A percentile compares a stretch with the other conserved stretches of the same genome.
Evolutionary conservation across 1,140 invertebrate genomes (phyloP).

Genomic region (Drosophila nigrodunni): DNA sequence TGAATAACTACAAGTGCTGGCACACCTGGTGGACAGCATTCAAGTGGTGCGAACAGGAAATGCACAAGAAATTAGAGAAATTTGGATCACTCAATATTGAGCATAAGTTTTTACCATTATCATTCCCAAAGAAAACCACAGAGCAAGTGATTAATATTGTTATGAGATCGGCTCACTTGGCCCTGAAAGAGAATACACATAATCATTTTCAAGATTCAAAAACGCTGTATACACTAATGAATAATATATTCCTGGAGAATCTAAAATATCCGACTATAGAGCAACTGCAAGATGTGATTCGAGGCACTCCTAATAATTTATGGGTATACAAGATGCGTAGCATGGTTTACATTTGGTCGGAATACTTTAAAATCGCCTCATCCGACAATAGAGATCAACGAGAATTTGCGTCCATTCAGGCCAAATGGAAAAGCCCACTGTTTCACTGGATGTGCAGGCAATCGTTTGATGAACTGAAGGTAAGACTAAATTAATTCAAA

Average conservation of each 20-base stretch:
- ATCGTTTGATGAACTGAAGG: conserved; percentile 63
- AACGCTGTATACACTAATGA: conserved; percentile 51
- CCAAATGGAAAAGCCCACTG: conserved; percentile 44
- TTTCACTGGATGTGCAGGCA: conserved; percentile 73
- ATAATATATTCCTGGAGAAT: conserved; percentile 44
- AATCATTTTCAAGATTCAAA: conserved; percentile 18
- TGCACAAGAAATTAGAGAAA: conserved; percentile 44
- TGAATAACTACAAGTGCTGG: conserved; percentile 56
- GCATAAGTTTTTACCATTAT: conserved; percentile 21
- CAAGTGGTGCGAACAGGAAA: conserved; percentile 61
- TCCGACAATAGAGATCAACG: background rate
- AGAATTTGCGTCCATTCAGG: background rate
- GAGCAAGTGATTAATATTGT: conserved; percentile 4
- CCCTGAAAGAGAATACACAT: conserved; percentile 24
- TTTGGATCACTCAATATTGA: conserved; percentile 27
- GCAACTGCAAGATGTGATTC: conserved; percentile 56
- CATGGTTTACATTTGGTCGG: conserved; percentile 56
- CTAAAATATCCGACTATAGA: conserved; percentile 15
- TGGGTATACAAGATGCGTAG: conserved; percentile 61
- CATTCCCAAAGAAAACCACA: background rate
- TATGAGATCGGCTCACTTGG: conserved; percentile 14
- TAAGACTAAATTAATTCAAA: conserved; percentile 1
- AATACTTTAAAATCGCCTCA: conserved; percentile 7
- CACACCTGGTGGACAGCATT: conserved; percentile 51
- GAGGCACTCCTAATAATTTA: conserved; percentile 50